Evolutionary conservation across 2,888 invertebrate genomes (phyloP), one percentile per base, ranked within the genome.

Genomic region (Drosophila koepferae): DNA sequence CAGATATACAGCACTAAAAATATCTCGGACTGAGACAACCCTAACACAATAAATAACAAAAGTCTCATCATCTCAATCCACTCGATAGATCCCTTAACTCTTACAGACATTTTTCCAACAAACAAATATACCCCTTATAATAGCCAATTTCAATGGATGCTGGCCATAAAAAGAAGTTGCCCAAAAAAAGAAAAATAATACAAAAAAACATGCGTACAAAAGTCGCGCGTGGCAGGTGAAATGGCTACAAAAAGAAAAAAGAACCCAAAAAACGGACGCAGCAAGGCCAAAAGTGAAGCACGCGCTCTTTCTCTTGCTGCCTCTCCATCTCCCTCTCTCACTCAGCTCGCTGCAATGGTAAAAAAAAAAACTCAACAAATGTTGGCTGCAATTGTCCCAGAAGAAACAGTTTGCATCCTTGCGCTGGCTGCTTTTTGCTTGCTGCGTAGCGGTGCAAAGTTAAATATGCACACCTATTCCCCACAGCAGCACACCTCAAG

Each of bases 211-310:
- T 84, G 87, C 89, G 89, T 89, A 74, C 81, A 66, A 81, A 76
- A 87, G 82, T 82, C 89, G 89, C 87, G 63, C 59, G 81, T 84
- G 82, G 67, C 83, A 84, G 89, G 82, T 83, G 82, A 18, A 73
- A 64, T 51, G 53, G 40, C 38, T 38, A 54, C 38, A 56, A 51
- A 34, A 14, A 1, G 0, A 7, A 6, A 34, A 51, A 34, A 18
- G 43, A 16, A 16, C 16, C 2, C 34, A 34, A 34, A 54, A n/a
- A 41, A 14, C n/a, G 44, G 36, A 28, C n/a, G 51, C 53, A 55
- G 43, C 53, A 43, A 48, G 31, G 51, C 75, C 59, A 69, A 75
- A 79, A 72, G 44, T 58, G 72, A 58, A 55, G 43, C 43, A 49
- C 1, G 18, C 31, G 8, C 5, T 16, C 0, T 6, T 14, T 9